Percentiles rank a stretch among this genome's conserved stretches.
phyloP scores from a whole-genome alignment of 2,888 invertebrate genomes.

The Pheosia tremula region DNA sequence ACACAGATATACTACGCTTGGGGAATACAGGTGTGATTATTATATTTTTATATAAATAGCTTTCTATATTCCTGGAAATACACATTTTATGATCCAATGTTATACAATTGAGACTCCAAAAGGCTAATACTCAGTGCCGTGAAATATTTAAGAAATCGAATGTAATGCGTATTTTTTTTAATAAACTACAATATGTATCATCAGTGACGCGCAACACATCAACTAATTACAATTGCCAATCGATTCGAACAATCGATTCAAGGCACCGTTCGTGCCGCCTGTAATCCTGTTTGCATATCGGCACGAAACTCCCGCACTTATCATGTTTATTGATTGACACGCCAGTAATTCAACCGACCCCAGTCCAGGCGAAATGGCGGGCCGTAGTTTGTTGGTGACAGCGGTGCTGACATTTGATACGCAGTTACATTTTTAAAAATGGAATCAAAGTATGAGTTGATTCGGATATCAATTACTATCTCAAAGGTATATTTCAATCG shows the following conservation, averaged over 20 bases:
- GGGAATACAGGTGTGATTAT: no score
- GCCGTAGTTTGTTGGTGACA: conserved; percentile 24
- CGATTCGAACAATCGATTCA: conserved; percentile 56
- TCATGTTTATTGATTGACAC: conserved; percentile 85
- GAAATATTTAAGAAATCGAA: no score
- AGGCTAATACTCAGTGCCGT: no score
- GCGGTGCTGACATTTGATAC: conserved; percentile 33
- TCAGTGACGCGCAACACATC: background rate
- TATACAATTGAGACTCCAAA: no score
- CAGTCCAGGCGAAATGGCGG: conserved; percentile 23
- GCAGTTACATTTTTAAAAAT: background rate
- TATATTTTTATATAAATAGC: no score
- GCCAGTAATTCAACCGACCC: conserved; percentile 78
- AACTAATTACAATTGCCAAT: conserved; percentile 46
- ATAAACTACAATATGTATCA: no score
- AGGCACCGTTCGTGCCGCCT: conserved; percentile 65
- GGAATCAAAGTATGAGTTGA: no score
- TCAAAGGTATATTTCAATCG: background rate
- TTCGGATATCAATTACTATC: no score
- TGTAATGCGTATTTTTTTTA: no score
- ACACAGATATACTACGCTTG: no score
- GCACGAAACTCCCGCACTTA: conserved; percentile 81
- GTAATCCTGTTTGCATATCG: conserved; percentile 81
- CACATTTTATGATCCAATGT: no score
- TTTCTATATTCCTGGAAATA: no score